Conservation (phyloP, 2,888 invertebrate genomes). For the Adineta ricciae region DNA sequence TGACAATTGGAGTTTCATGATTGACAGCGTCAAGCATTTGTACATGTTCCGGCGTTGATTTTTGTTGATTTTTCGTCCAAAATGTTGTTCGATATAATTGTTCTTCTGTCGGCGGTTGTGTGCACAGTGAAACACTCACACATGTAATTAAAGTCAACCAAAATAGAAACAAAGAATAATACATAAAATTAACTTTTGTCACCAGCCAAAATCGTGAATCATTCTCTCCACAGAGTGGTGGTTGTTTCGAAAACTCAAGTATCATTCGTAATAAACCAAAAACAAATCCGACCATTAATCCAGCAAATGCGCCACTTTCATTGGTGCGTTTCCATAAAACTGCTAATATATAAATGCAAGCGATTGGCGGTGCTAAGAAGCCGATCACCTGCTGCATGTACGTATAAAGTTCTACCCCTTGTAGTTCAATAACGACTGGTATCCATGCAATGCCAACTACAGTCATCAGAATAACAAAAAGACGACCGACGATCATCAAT, state of each 20-base stretch:
- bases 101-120: slow-evolving; percentile 39
- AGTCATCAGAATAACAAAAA: slow-evolving; percentile 44
- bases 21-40: no score
- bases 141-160: slow-evolving; percentile 47
- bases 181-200: slow-evolving; percentile 42
- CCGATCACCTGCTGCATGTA: slow-evolving; percentile 55
- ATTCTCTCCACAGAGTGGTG: slow-evolving; percentile 49
- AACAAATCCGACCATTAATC: slow-evolving; percentile 54
- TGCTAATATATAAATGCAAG: slow-evolving; percentile 54
- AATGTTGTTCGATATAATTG: slow-evolving; percentile 43
- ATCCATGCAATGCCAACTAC: slow-evolving; percentile 49
- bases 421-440: slow-evolving; percentile 52
- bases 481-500: slow-evolving; percentile 52
- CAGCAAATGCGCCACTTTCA: slow-evolving; percentile 56
- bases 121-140: slow-evolving; percentile 51
- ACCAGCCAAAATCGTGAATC: slow-evolving; percentile 29
- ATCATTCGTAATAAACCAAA: slow-evolving; percentile 52
- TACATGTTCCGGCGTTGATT: neutral
- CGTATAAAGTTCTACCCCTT: slow-evolving; percentile 52
- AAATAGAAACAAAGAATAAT: slow-evolving; percentile 55
- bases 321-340: slow-evolving; percentile 52
- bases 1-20: no score
- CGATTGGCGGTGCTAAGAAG: slow-evolving; percentile 54
- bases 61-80: slow-evolving; percentile 40
- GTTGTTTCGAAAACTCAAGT: slow-evolving; percentile 49